These are phyloP conservation scores for Syrista parreyssii DNA, from an alignment of 2,888 invertebrate species.

Conservation along the genomic window DNA sequence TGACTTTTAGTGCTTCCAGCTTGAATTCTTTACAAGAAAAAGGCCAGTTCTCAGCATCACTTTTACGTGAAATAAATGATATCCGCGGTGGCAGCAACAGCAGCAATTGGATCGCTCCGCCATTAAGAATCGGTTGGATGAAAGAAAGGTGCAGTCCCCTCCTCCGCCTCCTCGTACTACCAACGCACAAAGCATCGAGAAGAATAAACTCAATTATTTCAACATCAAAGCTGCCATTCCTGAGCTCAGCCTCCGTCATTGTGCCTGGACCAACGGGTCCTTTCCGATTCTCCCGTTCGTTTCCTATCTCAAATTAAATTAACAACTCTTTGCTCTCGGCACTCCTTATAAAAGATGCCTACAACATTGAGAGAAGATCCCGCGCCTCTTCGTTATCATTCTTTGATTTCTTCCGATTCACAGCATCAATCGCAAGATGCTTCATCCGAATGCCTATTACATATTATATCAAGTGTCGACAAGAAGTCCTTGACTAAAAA, in stretches of 20 bases:
- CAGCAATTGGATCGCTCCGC: background rate
- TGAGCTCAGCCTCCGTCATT: slow-evolving; percentile 32
- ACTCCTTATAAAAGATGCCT: slow-evolving; percentile 36
- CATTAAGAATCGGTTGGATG: background rate
- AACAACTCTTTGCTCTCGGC: slow-evolving; percentile 34
- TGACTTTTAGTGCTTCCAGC: background rate
- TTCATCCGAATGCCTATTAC: background rate
- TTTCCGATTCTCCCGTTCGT: slow-evolving; percentile 9
- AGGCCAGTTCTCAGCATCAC: background rate
- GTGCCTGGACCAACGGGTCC: slow-evolving; percentile 21
- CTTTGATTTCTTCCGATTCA: slow-evolving; percentile 23
- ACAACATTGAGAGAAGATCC: slow-evolving; percentile 5
- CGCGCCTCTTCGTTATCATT: slow-evolving; percentile 31
- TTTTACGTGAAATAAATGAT: background rate
- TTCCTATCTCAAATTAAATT: slow-evolving; percentile 32
- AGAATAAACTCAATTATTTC: slow-evolving; percentile 53
- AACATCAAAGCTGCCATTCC: slow-evolving; percentile 50
- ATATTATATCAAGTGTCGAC: background rate
- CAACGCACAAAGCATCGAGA: slow-evolving; percentile 10
- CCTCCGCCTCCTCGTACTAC: background rate
- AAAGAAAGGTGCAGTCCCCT: background rate
- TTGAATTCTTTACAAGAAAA: background rate
- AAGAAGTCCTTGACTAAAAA: background rate
- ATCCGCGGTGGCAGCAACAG: background rate
- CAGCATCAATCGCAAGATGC: background rate